Evolutionary conservation across 1,140 invertebrate species (phyloP), one percentile per base, ranked within the genome.

Genomic region (Heliconius melpomene): DNA sequence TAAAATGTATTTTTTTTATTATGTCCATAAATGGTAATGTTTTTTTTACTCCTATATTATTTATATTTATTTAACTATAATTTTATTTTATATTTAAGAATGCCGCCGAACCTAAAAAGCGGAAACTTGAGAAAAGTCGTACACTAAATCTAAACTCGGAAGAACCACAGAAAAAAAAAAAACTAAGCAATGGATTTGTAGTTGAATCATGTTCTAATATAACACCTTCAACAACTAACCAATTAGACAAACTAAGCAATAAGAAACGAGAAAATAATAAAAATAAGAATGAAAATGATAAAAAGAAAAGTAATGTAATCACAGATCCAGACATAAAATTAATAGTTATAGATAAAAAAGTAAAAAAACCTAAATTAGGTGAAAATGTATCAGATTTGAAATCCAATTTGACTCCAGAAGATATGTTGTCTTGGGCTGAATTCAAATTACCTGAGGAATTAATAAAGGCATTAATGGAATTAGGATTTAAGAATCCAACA

Each of bases 401-500:
- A 2, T 86, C 79, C 50, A 81, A 85, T 32, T 86, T 92, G 71
- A 90, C 93, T 26, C 84, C 90, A 6, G 90, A 94, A 81, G 95
- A 96, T 86, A 95, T 96, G 91, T 86, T 95, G 82, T 95, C 95
- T 0, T 99, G 98, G 98, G 95, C 95, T 66, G 93, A 95, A 90
- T 89, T 96, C 96, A 91, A 97, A 92, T 93, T 97, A 97, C 97
- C 97, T 1, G 90, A 96, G 1, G 84, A 95, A 26, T 96, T 99
- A 81, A 87, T 98, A 38, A 96, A 96, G 89, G 97, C 97, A 6
- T 91, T 99, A 13, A 90, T 95, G 20, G 97, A 98, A 79, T 95
- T 97, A 83, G 96, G 96, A 1, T 99, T 99, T 94, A 94, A 93
- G 66, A 91, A 95, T 18, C 99, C 99, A 2, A 99, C 98, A 3